Evolutionary conservation across 64 coral and sea anemone species (phyloP).

Genomic region (Actinia tenebrosa): DNA sequence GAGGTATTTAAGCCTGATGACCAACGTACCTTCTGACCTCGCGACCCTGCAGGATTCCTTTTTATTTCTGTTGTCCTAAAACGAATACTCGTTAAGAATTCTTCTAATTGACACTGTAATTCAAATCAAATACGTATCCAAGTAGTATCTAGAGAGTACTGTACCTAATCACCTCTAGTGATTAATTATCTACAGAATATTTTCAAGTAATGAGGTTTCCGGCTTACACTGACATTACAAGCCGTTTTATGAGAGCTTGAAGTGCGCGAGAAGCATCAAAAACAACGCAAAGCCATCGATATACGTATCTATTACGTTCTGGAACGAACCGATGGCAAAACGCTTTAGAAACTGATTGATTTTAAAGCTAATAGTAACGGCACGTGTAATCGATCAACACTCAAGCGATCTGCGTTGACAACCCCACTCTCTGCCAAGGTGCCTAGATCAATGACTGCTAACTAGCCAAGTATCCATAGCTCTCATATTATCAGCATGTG

Average conservation of each 20-base stretch:
- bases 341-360: neutral
- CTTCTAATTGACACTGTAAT: neutral
- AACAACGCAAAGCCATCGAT: neutral
- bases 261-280: neutral
- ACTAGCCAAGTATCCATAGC: neutral
- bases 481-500: neutral
- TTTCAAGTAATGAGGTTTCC: neutral
- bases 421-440: neutral
- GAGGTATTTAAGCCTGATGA: neutral
- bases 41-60: neutral
- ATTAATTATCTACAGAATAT: neutral
- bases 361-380: neutral
- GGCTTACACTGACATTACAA: neutral
- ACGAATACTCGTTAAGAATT: neutral
- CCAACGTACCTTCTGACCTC: neutral
- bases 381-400: conserved; percentile 8
- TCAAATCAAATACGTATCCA: neutral
- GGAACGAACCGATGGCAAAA: neutral
- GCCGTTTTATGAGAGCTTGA: neutral
- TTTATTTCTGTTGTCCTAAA: neutral
- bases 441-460: neutral
- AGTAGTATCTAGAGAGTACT: neutral
- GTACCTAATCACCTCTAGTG: neutral
- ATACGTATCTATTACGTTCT: neutral
- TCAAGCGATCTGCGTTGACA: neutral